Conservation (phyloP, 2,113 vertebrate species). For the Apodemus sylvaticus region DNA sequence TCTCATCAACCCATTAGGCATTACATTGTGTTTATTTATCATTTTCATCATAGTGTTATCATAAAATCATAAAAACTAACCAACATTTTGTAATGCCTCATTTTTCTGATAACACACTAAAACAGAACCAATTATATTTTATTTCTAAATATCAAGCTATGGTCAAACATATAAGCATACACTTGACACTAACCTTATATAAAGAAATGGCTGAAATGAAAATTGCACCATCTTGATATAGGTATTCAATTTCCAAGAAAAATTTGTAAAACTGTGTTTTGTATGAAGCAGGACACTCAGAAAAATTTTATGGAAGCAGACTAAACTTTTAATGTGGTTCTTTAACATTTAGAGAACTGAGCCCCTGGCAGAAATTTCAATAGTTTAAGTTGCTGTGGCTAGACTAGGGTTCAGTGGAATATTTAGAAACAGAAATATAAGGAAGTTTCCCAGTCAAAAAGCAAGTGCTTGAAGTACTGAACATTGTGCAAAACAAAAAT, state of each 20-base stretch:
- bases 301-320: constrained; percentile 13
- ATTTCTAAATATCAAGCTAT: not conserved
- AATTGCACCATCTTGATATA: not conserved
- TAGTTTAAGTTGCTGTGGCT: not conserved
- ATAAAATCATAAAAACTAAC: not conserved
- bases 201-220: constrained; percentile 2
- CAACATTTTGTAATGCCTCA: not conserved
- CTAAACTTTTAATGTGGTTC: not conserved
- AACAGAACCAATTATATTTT: not conserved
- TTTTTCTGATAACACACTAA: not conserved
- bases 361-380: not conserved
- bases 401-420: not conserved
- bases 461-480: not conserved
- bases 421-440: not conserved
- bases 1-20: not conserved
- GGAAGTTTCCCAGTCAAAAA: not conserved
- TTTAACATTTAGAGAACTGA: not conserved
- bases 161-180: not conserved
- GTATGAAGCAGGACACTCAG: not conserved
- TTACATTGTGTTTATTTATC: not conserved
- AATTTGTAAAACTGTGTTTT: not conserved
- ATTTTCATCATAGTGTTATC: not conserved
- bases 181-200: not conserved
- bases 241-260: not conserved
- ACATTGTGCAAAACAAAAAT: not conserved